Base-by-base conservation (phyloP, 2,888 invertebrate species). In the Drosophila merina region DNA sequence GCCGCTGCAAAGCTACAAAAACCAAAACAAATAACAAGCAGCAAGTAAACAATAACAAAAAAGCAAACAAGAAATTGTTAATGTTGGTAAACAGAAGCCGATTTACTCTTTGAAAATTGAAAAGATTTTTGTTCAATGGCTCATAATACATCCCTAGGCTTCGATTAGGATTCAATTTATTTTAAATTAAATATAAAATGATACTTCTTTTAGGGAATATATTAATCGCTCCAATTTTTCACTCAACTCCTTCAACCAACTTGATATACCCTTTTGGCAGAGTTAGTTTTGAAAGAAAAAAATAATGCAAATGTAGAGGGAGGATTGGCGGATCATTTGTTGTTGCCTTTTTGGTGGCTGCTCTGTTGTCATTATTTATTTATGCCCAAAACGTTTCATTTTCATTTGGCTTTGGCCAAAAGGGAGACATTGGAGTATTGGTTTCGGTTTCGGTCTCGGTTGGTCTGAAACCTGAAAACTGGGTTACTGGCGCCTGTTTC, bases 401-500 rank as follows among this genome's bases (percentile, higher is more conserved):
- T 82, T 82, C 82, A 82, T 82, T 82, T 83, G 83, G 86, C 71
- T 68, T 42, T 69, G 70, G 58, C 73, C 45, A 86, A 81, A 36
- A 83, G 88, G 82, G 86, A 88, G 86, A 76, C 75, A 60, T 59
- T 59, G 59, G 48, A 50, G 68, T 62, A 51, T 48, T 54, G 54
- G 66, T 73, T 9, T 20, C 2, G 30, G 26, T 64, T 64, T 50
- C 58, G 70, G 68, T 56, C 62, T 33, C 33, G 33, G 60, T 59
- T 82, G 79, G 60, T 59, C 58, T 50, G 57, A 62, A 68, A 84
- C 88, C 76, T 78, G 77, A 84, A 86, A 86, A 86, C 86, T 86
- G 88, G 85, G 85, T 86, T 86, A 86, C 85, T 86, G 85, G 85
- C 85, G 85, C 85, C 85, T 88, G 85, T 88, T 88, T 88, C 81